Conservation (phyloP, 2,113 vertebrate species). For the Mus pahari region DNA sequence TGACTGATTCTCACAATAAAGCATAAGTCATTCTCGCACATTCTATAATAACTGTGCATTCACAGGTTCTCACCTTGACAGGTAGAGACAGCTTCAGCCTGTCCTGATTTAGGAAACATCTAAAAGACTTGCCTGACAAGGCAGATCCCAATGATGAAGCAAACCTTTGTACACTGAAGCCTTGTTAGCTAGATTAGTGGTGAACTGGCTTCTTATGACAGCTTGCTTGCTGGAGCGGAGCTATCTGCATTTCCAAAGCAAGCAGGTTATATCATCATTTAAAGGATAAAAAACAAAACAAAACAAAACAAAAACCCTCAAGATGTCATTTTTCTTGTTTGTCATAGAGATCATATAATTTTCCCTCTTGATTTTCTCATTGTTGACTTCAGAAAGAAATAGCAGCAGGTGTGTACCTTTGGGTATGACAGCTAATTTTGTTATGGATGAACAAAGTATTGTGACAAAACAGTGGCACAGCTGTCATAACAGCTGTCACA, state of each 20-base stretch:
- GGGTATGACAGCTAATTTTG: constrained; percentile 88
- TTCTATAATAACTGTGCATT: constrained; percentile 68
- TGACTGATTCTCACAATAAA: constrained; percentile 67
- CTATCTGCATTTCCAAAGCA: constrained; percentile 83
- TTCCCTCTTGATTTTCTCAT: constrained; percentile 86
- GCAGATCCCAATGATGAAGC: constrained; percentile 86
- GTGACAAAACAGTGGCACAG: constrained; percentile 91
- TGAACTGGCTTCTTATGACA: constrained; percentile 85
- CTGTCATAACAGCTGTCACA: constrained; percentile 92
- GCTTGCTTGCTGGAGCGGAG: constrained; percentile 87
- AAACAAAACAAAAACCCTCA: constrained; percentile 76
- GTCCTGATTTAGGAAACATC: constrained; percentile 86
- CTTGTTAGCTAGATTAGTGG: constrained; percentile 86
- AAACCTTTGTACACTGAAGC: constrained; percentile 82
- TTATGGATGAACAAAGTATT: constrained; percentile 89
- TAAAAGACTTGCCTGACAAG: constrained; percentile 87
- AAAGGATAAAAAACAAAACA: constrained; percentile 69
- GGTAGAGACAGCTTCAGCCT: constrained; percentile 79
- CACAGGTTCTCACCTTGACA: constrained; percentile 68
- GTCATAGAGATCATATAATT: constrained; percentile 86
- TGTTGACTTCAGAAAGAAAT: constrained; percentile 87
- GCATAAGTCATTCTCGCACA: background rate
- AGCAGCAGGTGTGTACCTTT: constrained; percentile 83
- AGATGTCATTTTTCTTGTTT: constrained; percentile 87
- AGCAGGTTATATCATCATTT: constrained; percentile 83